Conservation (phyloP, 64 coral and sea anemone species). For the Dendronephthya gigantea region DNA sequence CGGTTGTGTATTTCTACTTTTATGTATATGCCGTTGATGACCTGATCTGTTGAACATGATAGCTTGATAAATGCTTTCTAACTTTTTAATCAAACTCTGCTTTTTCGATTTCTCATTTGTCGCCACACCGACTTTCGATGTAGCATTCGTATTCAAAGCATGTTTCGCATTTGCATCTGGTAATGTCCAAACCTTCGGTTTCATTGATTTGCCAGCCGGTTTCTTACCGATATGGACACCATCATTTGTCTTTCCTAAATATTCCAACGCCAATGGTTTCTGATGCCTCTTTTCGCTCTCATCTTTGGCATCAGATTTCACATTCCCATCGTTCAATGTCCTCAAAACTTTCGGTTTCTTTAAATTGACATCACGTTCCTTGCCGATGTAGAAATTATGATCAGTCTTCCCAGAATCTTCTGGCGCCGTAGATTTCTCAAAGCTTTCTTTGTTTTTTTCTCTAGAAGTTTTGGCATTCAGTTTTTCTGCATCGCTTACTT, state of each 20-base stretch:
- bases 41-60: background rate
- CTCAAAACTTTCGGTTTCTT: too few relatives aligned
- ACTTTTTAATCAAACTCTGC: background rate
- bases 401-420: too few relatives aligned
- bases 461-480: background rate
- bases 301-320: background rate
- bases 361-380: too few relatives aligned
- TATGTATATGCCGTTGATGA: background rate
- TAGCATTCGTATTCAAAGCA: background rate
- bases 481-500: background rate
- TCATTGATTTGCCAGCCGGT: background rate
- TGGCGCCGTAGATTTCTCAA: too few relatives aligned
- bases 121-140: background rate
- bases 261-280: background rate
- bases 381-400: too few relatives aligned
- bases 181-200: background rate
- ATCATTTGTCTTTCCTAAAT: too few relatives aligned
- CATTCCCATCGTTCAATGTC: too few relatives aligned
- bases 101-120: background rate
- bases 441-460: background rate
- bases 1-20: background rate
- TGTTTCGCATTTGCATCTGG: background rate
- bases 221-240: too few relatives aligned
- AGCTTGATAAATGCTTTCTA: background rate
- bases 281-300: background rate